Evolutionary conservation across 2,888 invertebrate species (phyloP), one percentile per base, ranked within the genome.

Genomic region (Drosophila algonquin): DNA sequence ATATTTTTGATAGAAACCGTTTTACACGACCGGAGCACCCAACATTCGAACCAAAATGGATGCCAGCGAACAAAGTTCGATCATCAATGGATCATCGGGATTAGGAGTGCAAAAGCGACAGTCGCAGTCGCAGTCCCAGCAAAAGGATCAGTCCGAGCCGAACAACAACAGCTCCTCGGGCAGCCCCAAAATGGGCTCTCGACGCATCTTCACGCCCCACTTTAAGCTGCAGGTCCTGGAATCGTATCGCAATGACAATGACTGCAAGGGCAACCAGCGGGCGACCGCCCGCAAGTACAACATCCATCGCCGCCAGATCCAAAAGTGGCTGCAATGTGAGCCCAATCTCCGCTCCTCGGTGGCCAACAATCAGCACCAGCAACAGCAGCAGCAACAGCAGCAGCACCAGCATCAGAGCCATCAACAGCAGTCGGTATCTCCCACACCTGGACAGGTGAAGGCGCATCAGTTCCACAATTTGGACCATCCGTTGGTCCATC

Each of bases 271-370:
- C 57, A 97, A 97, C 92, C 97, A 97, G 92, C 94, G 97, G 59
- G 97, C 97, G 3, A 97, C 97, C 18, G 97, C 97, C 71, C 94
- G 97, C 89, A 97, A 97, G 92, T 97, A 97, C 92, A 96, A 96
- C 67, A 97, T 97, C 77, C 97, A 97, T 92, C 94, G 97, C 65
- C 94, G 97, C 68, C 97, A 97, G 92, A 97, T 97, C 81, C 97
- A 97, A 93, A 97, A 97, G 93, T 97, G 97, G 97, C 93, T 97
- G 78, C 97, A 97, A 93, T 96, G 96, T 88, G 97, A 97, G 92
- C 94, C 95, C 72, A 95, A 95, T 91, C 93, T 97, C 76, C 94
- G 97, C 86, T 96, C 95, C 72, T 95, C 95, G 81, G 95, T 96
- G 73, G 93, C 93, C 59, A 94, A 94, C 87, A 88, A 88, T 46